Evolutionary conservation across 2,797 vertebrate genomes (phyloP), one percentile per base, ranked within the genome.

Genomic region (Emydoidea blandingii): DNA sequence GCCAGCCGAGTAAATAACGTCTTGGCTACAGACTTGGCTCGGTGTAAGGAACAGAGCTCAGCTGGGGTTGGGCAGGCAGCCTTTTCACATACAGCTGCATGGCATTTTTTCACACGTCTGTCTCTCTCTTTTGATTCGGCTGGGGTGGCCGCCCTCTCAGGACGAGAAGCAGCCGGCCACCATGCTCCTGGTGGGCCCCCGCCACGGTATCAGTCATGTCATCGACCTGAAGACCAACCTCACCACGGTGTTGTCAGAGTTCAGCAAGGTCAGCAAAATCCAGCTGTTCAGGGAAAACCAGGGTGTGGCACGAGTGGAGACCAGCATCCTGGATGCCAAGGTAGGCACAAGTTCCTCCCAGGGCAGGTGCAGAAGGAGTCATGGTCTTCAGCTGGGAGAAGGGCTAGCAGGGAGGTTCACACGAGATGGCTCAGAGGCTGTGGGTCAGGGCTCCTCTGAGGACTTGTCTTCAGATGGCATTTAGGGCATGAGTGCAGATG

Each of bases 181-280:
- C 92, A 99, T 98, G 4, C 98, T 99, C 83, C 98, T 99, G 92
- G 99, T 99, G 95, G 99, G 99, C 83, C 99, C 99, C 34, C 99
- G 99, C 83, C 99, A 99, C 0, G 99, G 99, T 86, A 99, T 99
- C 96, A 99, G 99, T 97, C 99, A 99, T 53, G 99, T 99, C 93
- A 99, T 99, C 27, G 99, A 99, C 98, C 98, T 99, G 96, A 99
- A 99, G 98, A 99, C 99, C 97, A 99, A 99, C 98, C 99, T 99
- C 78, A 99, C 99, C 96, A 99, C 99, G 0, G 99, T 99, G 98
- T 98, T 99, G 97, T 98, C 99, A 0, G 99, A 99, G 98, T 99
- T 99, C 98, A 99, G 99, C 97, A 98, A 99, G 50, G 98, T 99
- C 97, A 99, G 99, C 97, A 99, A 99, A 98, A 98, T 99, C 97